Base-by-base conservation (phyloP, 2,797 vertebrate genomes). In the Myotis myotis region DNA sequence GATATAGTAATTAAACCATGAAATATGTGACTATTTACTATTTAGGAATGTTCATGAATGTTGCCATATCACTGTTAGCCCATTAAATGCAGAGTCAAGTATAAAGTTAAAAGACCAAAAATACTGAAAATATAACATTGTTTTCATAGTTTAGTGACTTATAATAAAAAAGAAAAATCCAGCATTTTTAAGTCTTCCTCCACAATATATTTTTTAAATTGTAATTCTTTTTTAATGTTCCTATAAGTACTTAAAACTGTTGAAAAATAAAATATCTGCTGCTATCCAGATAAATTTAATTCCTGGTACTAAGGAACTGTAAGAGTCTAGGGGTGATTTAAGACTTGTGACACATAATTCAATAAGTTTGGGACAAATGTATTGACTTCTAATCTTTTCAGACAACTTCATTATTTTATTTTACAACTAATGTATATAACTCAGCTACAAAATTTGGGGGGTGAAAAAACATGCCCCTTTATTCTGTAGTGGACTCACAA, bases 1-100 rank as follows among this genome's bases (percentile, higher is more conserved):
- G 28, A 62, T 62, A 62, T 70, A 96, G 94, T 96, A 97, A 98
- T 97, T 96, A 97, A 98, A 96, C 96, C 97, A 97, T 93, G 95
- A 97, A 98, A 89, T 87, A 98, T 94, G 84, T 96, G 97, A 98
- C 96, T 97, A 98, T 97, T 98, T 97, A 95, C 96, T 97, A 96
- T 96, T 98, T 97, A 94, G 96, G 97, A 95, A 97, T 96, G 92
- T 86, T 90, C 96, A 22, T 97, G 97, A 97, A 90, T 19, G 12
- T 93, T 97, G 97, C 96, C 53, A 91, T 96, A 97, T 95, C 91
- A 92, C 36, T 93, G 44, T 89, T 97, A 95, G 97, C 87, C 91
- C 81, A 30, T 4, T 94, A 91, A 97, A 82, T 75, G 41, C 38
- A 97, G 8, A 78, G 19, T 60, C 71, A 10, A 82, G 72, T 70